Evolutionary conservation across 2,888 invertebrate genomes (phyloP).

Genomic region (Eupithecia tripunctaria): DNA sequence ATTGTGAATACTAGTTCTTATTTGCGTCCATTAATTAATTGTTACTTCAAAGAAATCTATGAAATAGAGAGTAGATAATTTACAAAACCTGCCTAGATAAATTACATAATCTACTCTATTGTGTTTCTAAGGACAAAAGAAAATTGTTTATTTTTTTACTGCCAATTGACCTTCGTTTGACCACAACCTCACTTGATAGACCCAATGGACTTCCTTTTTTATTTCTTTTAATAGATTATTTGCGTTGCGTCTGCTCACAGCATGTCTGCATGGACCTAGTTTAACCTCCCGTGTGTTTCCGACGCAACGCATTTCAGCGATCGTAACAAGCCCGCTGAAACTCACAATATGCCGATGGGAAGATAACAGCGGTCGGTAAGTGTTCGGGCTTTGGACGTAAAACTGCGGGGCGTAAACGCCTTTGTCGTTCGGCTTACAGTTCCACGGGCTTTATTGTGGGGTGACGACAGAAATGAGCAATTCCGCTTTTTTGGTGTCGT

Average conservation of each 20-base stretch:
- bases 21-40: no score
- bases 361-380: conserved; percentile 74
- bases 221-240: no score
- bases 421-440: conserved; percentile 35
- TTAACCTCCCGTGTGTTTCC: conserved; percentile 52
- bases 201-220: no score
- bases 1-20: no score
- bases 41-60: neutral
- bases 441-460: conserved; percentile 31
- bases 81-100: no score
- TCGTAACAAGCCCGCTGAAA: conserved; percentile 74
- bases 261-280: no score
- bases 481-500: conserved; percentile 16
- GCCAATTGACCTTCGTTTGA: no score
- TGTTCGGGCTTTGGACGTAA: conserved; percentile 70
- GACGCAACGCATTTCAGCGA: conserved; percentile 52
- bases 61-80: neutral
- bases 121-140: no score
- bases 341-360: conserved; percentile 80
- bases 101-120: no score
- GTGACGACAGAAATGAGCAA: conserved; percentile 19
- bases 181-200: no score
- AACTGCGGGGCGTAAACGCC: conserved; percentile 52
- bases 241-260: neutral
- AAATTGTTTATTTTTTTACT: no score